These are phyloP conservation scores for Mya arenaria DNA, from an alignment of 1,140 invertebrate species.

Conservation along the genomic window DNA sequence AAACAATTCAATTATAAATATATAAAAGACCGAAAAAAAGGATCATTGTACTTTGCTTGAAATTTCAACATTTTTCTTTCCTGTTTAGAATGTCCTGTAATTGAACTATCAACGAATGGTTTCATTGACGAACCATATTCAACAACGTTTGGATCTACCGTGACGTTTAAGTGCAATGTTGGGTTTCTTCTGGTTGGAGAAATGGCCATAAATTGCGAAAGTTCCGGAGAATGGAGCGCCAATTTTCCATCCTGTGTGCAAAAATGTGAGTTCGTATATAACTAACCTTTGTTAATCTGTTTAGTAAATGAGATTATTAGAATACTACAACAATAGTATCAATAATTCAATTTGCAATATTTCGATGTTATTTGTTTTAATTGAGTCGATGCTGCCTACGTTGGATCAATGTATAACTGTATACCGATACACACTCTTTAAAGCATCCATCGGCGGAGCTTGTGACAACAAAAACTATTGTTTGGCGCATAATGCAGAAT, in stretches of 20 bases:
- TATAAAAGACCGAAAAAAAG: background rate
- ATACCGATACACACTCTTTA: too few species aligned
- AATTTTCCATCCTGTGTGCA: background rate
- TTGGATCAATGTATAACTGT: too few species aligned
- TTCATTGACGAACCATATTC: background rate
- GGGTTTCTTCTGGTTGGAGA: background rate
- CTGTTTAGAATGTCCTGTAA: background rate
- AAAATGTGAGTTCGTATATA: background rate
- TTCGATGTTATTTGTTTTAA: too few species aligned
- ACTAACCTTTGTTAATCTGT: too few species aligned
- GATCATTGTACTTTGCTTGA: background rate
- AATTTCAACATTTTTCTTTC: background rate
- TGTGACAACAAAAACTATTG: too few species aligned
- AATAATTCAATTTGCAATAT: too few species aligned
- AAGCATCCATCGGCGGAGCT: too few species aligned
- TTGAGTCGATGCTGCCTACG: too few species aligned
- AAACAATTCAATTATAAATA: background rate
- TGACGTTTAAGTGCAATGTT: background rate
- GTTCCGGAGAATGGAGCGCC: background rate
- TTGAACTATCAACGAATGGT: background rate
- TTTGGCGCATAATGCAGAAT: too few species aligned
- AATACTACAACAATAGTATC: too few species aligned
- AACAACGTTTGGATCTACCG: background rate
- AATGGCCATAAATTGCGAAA: background rate
- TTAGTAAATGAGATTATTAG: too few species aligned